These are phyloP conservation scores for Cephus nigrinus DNA, from an alignment of 2,888 invertebrate species.

Conservation along the genomic window DNA sequence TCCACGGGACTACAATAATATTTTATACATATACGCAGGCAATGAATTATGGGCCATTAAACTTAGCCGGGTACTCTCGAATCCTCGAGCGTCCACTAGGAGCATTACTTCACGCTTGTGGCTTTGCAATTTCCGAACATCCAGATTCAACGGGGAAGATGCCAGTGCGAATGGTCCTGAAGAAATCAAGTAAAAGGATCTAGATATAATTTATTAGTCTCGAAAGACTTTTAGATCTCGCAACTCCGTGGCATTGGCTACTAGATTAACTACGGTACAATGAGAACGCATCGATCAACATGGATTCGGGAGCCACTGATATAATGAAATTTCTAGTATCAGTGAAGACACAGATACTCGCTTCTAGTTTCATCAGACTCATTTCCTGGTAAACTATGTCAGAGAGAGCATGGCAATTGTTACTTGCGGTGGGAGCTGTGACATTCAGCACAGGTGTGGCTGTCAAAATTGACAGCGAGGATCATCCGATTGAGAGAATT, in stretches of 20 bases:
- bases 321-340: not conserved
- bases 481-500: not conserved
- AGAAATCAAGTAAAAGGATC: not conserved
- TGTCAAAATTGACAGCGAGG: not conserved
- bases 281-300: not conserved
- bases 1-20: conserved; percentile 38
- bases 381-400: not conserved
- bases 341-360: not conserved
- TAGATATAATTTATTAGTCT: not conserved
- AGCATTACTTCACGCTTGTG: not conserved
- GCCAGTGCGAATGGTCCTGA: not conserved
- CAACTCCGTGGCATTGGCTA: not conserved
- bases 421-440: not conserved
- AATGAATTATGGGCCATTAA: conserved; percentile 58
- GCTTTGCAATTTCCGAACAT: not conserved
- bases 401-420: not conserved
- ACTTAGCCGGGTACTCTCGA: conserved; percentile 21
- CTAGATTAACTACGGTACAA: not conserved
- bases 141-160: not conserved
- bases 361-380: not conserved
- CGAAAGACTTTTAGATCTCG: not conserved
- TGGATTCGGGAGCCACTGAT: not conserved
- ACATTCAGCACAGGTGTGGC: not conserved
- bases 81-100: not conserved
- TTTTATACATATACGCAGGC: conserved; percentile 52